phyloP scores from a whole-genome alignment of 2,113 vertebrate species.

The Myrmecophaga tridactyla region DNA sequence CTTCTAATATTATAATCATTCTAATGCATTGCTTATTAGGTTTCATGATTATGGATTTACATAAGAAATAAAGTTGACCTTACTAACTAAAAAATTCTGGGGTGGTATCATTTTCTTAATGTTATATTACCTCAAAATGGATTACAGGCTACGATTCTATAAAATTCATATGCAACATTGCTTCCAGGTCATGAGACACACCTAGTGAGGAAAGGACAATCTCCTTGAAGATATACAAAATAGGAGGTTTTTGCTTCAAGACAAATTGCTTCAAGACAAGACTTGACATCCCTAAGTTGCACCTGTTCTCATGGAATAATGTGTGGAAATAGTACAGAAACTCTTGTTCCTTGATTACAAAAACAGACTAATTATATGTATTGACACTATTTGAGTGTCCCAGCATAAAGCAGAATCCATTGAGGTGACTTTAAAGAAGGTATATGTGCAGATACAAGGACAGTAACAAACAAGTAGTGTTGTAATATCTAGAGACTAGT shows the following conservation, averaged over 20 bases:
- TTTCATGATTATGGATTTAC: neutral
- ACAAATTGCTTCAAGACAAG: too few relatives aligned
- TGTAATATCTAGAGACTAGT: neutral
- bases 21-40: neutral
- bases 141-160: neutral
- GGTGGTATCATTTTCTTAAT: neutral
- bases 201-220: neutral
- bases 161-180: neutral
- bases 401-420: neutral
- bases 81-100: neutral
- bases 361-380: neutral
- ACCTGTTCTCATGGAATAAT: neutral
- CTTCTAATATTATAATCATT: conserved; percentile 4
- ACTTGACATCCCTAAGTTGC: neutral
- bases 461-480: neutral
- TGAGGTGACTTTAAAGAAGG: neutral
- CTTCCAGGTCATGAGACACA: neutral
- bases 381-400: neutral
- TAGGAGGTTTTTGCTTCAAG: neutral
- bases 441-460: neutral
- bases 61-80: neutral
- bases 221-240: neutral
- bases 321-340: neutral
- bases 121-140: neutral
- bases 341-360: neutral